Evolutionary conservation across 2,113 vertebrate species (phyloP).

Genomic region (Mirza zaza): DNA sequence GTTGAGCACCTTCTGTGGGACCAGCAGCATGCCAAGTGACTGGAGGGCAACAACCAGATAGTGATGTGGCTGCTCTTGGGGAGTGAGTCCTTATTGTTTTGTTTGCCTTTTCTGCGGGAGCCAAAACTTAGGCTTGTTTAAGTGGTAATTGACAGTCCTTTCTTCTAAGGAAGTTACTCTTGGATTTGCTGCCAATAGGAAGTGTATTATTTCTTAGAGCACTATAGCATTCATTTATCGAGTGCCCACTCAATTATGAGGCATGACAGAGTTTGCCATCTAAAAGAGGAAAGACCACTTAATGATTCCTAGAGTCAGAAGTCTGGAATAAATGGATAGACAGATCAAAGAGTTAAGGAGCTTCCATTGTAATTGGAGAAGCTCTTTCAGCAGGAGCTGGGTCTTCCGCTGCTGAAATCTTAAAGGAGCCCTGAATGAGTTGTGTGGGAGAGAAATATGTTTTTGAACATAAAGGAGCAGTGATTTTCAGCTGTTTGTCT

Average conservation of each 20-base stretch:
- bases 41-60: constrained; percentile 23
- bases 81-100: constrained; percentile 28
- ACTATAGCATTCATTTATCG: constrained; percentile 69
- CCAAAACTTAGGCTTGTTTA: constrained; percentile 73
- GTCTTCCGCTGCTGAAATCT: constrained; percentile 21
- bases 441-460: neutral
- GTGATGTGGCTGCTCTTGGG: neutral
- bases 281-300: constrained; percentile 68
- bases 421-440: constrained; percentile 22
- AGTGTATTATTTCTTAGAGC: constrained; percentile 67
- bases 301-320: constrained; percentile 74
- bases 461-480: constrained; percentile 32
- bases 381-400: constrained; percentile 2
- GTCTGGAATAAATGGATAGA: constrained; percentile 61
- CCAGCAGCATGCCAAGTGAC: constrained; percentile 36
- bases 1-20: neutral
- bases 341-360: constrained; percentile 65
- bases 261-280: constrained; percentile 69
- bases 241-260: constrained; percentile 76
- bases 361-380: constrained; percentile 21
- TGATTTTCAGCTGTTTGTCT: neutral
- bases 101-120: constrained; percentile 63
- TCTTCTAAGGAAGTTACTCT: constrained; percentile 72
- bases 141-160: constrained; percentile 72
- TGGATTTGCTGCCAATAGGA: constrained; percentile 73